Conservation (phyloP, 2,888 invertebrate species). For the Rhingia campestris region DNA sequence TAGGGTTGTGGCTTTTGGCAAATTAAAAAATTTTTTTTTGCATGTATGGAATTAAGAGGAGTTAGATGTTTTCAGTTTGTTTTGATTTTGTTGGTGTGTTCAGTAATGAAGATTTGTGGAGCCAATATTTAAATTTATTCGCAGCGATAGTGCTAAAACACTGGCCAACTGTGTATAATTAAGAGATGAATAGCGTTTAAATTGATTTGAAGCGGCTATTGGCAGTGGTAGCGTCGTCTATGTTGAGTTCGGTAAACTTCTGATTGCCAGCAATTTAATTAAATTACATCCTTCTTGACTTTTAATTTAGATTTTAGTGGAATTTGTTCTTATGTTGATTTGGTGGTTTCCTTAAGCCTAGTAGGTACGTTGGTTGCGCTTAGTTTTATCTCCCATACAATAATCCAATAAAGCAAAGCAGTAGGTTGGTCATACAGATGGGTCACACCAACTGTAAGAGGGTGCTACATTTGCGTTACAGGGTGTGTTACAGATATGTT, state of each 20-base stretch:
- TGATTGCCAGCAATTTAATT: not conserved
- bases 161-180: conserved; percentile 38
- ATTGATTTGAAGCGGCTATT: conserved; percentile 41
- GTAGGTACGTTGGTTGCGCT: too few relatives aligned
- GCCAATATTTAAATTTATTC: conserved; percentile 50
- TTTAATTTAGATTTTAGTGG: not conserved
- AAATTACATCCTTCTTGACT: not conserved
- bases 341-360: too few relatives aligned
- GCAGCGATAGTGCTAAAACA: conserved; percentile 29
- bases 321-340: not conserved
- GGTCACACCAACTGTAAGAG: too few relatives aligned
- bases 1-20: conserved; percentile 8
- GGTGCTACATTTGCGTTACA: too few relatives aligned
- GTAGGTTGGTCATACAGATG: too few relatives aligned
- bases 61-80: not conserved
- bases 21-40: conserved; percentile 12
- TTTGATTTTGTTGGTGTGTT: conserved; percentile 13
- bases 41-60: not conserved
- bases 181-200: conserved; percentile 35
- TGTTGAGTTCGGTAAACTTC: conserved; percentile 8
- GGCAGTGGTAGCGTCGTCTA: too few relatives aligned
- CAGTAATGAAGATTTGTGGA: conserved; percentile 8
- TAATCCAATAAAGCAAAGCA: too few relatives aligned
- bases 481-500: too few relatives aligned
- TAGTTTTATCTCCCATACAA: too few relatives aligned